Percentiles rank a stretch among this genome's conserved stretches.
These are phyloP conservation scores for Cairina moschata DNA, from an alignment of 2,113 vertebrate genomes.

Conservation along the genomic window DNA sequence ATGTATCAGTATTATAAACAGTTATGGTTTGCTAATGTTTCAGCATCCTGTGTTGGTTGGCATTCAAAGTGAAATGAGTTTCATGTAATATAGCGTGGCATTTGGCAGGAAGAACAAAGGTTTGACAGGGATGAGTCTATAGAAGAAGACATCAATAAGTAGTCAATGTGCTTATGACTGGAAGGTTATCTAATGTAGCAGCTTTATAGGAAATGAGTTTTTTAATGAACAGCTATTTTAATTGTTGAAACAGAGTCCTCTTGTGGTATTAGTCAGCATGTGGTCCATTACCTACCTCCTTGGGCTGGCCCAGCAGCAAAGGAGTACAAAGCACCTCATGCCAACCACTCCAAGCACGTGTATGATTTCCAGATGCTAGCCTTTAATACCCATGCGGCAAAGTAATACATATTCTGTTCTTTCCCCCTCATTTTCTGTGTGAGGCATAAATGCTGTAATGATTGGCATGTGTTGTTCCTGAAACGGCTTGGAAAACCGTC, in stretches of 20 bases:
- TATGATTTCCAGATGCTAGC: not conserved
- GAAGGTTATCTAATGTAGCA: not conserved
- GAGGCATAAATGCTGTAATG: constrained; percentile 22
- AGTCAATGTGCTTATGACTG: not conserved
- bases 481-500: constrained; percentile 26
- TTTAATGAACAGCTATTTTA: constrained; percentile 17
- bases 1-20: not conserved
- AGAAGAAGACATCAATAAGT: not conserved
- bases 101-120: not conserved
- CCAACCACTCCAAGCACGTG: not conserved
- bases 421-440: constrained; percentile 34
- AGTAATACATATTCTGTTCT: not conserved
- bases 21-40: not conserved
- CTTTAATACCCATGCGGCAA: not conserved
- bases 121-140: not conserved
- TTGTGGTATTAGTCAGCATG: not conserved
- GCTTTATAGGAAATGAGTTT: not conserved
- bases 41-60: not conserved
- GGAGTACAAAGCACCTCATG: not conserved
- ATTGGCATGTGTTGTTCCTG: constrained; percentile 16
- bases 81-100: not conserved
- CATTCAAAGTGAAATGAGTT: not conserved
- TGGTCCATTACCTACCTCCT: not conserved
- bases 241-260: not conserved
- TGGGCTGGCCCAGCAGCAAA: not conserved